Base-by-base conservation (phyloP, 2,113 vertebrate genomes). In the Tachycineta bicolor region DNA sequence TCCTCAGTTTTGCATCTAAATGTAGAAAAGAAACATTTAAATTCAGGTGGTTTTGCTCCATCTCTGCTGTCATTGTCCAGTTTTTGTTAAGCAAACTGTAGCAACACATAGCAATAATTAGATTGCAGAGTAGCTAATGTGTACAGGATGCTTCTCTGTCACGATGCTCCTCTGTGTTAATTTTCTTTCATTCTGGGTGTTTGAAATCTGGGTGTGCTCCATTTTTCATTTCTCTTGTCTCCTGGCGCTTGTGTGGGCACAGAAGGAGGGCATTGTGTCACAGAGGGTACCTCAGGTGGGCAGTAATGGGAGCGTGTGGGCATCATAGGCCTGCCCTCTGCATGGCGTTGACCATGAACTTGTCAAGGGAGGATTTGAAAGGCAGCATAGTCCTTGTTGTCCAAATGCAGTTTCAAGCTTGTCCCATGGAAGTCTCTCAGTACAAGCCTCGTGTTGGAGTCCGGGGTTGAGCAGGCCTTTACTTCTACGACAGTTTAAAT, bases 331-430 rank as follows among this genome's bases (percentile, higher is more conserved):
- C 41, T 5, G 2, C 31, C 73, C 9, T 69, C 18, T 26, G 13
- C 3, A 1, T 25, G 34, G 10, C 23, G 31, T 2, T 7, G 43
- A 11, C 33, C 10, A 11, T 5, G 9, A 14, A 9, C 25, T 59
- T 31, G 12, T 16, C 56, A 10, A 43, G 47, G 14, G 29, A 59
- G 16, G 11, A 52, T 55, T 46, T 64, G 60, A 75, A 69, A 56
- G 37, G 62, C 28, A 29, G 12, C 2, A 0, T 62, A 10, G 31
- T 62, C 76, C 19, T 23, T 43, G 21, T 33, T 39, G 59, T 11
- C 11, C 43, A 26, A 39, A 10, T 62, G 14, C 19, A 28, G 12
- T 34, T 91, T 92, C 22, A 55, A 4, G 55, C 11, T 58, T 62
- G 7, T 88, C 52, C 34, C 7, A 8, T 6, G 28, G 43, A 81